Base-by-base conservation (phyloP, 2,797 vertebrate species). In the Iguana delicatissima region DNA sequence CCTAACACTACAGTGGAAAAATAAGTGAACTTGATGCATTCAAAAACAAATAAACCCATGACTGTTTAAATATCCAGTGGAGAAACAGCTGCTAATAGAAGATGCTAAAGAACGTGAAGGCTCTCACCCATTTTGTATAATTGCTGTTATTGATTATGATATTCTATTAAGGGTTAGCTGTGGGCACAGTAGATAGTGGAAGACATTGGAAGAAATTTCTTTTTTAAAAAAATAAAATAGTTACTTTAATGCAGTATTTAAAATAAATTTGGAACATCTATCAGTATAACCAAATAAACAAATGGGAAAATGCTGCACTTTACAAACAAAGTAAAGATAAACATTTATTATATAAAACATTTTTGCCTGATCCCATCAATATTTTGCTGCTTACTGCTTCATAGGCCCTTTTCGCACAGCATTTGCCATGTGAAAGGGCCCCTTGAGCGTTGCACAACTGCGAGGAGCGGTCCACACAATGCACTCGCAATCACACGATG, bases 321-420 rank as follows among this genome's bases (percentile, higher is more conserved):
- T 97, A 97, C 97, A 94, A 97, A 97, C 97, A 94, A 97, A 97
- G 97, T 97, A 97, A 97, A 98, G 96, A 93, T 96, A 97, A 95
- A 96, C 96, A 96, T 97, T 97, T 97, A 96, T 96, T 96, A 97
- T 97, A 97, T 93, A 97, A 97, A 97, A 95, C 86, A 93, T 97
- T 89, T 96, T 93, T 95, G 92, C 91, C 57, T 59, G 83, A 93
- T 91, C 92, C 91, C 92, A 93, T 95, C 94, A 92, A 91, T 93
- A 95, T 85, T 83, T 94, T 95, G 94, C 92, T 95, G 94, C 94
- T 92, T 93, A 95, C 76, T 95, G 91, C 82, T 94, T 90, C 20
- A 59, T 69, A 46, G 42, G 42, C 42, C 42, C 42, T 46, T 46
- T 46, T 46, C 42, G 4, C 42, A 46, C 42, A 4, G 42, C 42